phyloP scores from a whole-genome alignment of 1,140 invertebrate genomes.

The Cepaea nemoralis region DNA sequence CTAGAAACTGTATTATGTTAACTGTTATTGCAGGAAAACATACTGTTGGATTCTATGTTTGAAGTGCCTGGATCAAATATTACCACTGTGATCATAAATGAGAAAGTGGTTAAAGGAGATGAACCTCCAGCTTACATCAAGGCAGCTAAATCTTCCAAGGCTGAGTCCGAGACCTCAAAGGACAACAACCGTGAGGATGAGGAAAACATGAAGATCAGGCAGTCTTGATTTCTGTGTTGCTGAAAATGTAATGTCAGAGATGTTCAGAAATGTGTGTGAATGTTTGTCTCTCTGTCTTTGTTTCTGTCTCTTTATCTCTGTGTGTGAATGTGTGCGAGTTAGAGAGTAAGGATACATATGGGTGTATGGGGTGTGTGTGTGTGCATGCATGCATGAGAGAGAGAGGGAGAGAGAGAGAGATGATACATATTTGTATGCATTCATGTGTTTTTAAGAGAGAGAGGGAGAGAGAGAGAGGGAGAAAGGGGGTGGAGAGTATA shows the following conservation, averaged over 20 bases:
- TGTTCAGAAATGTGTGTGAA: neutral
- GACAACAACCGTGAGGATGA: slow-evolving; percentile 50
- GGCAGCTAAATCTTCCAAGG: neutral
- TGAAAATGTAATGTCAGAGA: neutral
- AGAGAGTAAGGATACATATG: too few species aligned
- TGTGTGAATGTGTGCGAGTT: too few species aligned
- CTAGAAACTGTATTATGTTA: too few species aligned
- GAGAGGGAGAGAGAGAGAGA: too few species aligned
- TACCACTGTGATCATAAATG: slow-evolving; percentile 83
- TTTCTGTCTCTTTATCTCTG: too few species aligned
- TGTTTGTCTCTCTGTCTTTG: too few species aligned
- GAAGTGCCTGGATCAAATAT: slow-evolving; percentile 96
- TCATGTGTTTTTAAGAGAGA: too few species aligned
- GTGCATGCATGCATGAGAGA: too few species aligned
- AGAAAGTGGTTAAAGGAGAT: slow-evolving; percentile 69
- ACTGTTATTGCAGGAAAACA: slow-evolving; percentile 81
- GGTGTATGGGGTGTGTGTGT: too few species aligned
- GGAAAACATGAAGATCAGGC: slow-evolving; percentile 39
- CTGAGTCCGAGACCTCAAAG: slow-evolving; percentile 40
- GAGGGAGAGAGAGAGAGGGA: too few species aligned
- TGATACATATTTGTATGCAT: too few species aligned
- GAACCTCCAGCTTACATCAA: slow-evolving; percentile 42
- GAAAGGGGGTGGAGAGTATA: too few species aligned
- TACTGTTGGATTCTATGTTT: slow-evolving; percentile 96
- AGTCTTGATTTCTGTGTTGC: slow-evolving; percentile 12